These are phyloP conservation scores for Gryllus bimaculatus DNA, from an alignment of 1,140 invertebrate species.

Conservation along the genomic window DNA sequence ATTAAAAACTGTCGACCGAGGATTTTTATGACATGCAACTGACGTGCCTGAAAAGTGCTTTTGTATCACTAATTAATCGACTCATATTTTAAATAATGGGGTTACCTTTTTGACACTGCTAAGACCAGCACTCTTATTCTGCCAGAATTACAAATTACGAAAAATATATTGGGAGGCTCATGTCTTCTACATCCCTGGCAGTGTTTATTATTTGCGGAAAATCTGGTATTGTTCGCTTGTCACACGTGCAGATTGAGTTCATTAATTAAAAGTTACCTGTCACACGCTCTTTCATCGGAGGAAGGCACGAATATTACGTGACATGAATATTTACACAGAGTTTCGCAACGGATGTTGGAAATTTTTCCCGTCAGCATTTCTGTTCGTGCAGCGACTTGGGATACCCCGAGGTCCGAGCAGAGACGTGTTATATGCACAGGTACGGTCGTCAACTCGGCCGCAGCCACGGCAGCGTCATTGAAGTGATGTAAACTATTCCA, in stretches of 20 bases:
- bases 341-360: neutral
- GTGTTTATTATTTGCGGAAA: neutral
- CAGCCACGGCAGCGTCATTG: neutral
- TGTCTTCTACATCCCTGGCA: neutral
- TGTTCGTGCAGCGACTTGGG: neutral
- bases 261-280: neutral
- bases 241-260: neutral
- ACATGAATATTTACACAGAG: neutral
- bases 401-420: neutral
- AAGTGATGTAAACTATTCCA: slow-evolving; percentile 1
- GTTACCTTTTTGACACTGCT: neutral
- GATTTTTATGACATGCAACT: neutral
- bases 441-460: too few relatives aligned
- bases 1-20: slow-evolving; percentile 4
- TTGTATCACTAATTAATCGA: neutral
- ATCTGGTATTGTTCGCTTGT: neutral
- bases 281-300: neutral
- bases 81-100: neutral
- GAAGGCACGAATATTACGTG: neutral
- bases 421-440: too few relatives aligned
- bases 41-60: neutral
- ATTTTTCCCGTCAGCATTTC: neutral
- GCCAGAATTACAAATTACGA: too few relatives aligned
- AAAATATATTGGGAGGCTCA: too few relatives aligned
- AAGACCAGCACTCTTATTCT: too few relatives aligned